Evolutionary conservation across 2,797 vertebrate genomes (phyloP), one percentile per base, ranked within the genome.

Genomic region (Austrolebias charrua): DNA sequence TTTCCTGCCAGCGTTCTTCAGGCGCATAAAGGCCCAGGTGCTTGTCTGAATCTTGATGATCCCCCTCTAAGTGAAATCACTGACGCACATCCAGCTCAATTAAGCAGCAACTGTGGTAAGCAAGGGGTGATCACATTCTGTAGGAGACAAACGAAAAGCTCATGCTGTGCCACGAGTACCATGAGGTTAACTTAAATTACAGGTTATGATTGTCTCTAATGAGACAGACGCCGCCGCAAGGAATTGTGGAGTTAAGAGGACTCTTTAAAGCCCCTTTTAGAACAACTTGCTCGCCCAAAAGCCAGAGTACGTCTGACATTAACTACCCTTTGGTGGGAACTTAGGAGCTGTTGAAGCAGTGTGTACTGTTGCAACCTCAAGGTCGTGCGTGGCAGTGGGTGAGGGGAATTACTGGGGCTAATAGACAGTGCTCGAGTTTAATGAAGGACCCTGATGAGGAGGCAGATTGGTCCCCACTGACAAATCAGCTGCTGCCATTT

Each of bases 11-110:
- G 82, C 66, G 59, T 81, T 88, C 84, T 75, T 81, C 71, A 73
- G 82, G 73, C 82, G 82, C 83, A 88, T 87, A 88, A 89, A 91
- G 80, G 81, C 85, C 76, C 87, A 89, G 90, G 85, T 87, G 90
- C 86, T 84, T 75, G 79, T 88, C 80, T 78, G 90, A 90, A 91
- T 90, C 84, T 87, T 84, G 88, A 90, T 88, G 82, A 87, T 82
- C 81, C 76, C 50, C 69, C 72, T 82, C 81, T 80, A 81, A 87
- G 84, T 88, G 85, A 88, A 90, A 90, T 90, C 76, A 79, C 64
- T 80, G 83, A 86, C 60, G 66, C 43, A 61, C 83, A 82, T 86
- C 78, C 85, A 83, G 79, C 80, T 87, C 83, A 88, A 86, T 88
- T 89, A 86, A 82, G 64, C 76, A 76, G 67, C 69, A 50, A 76